Conservation (phyloP, 2,888 invertebrate genomes). For the Aporophyla lueneburgensis region DNA sequence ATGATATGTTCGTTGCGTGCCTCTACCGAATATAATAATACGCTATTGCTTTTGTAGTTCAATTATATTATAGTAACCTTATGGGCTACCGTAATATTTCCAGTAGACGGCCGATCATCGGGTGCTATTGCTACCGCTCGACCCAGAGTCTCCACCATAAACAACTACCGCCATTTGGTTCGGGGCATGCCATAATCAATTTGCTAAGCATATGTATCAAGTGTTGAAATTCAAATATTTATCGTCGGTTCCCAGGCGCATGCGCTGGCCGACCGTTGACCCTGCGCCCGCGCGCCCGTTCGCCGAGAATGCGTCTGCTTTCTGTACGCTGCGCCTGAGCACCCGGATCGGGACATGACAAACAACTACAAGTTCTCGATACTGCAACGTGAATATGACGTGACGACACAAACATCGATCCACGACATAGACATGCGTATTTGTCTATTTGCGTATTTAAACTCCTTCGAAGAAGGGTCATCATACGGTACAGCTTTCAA, state of each 20-base stretch:
- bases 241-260: conserved; percentile 88
- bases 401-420: conserved; percentile 49
- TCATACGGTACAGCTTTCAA: conserved; percentile 24
- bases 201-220: conserved; percentile 90
- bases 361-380: conserved; percentile 75
- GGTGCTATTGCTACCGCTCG: conserved; percentile 53
- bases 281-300: conserved; percentile 79
- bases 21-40: background rate
- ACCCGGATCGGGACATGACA: conserved; percentile 76
- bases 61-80: conserved; percentile 3
- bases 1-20: conserved; percentile 2
- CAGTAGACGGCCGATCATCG: conserved; percentile 20
- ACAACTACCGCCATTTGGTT: conserved; percentile 74
- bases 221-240: conserved; percentile 91
- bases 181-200: conserved; percentile 85
- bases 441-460: conserved; percentile 48
- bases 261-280: conserved; percentile 88
- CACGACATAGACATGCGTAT: conserved; percentile 28
- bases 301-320: conserved; percentile 82
- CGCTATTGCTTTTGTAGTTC: background rate
- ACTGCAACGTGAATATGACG: conserved; percentile 62
- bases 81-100: conserved; percentile 1
- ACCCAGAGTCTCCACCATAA: conserved; percentile 78
- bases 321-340: conserved; percentile 78
- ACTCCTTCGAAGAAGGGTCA: conserved; percentile 24